Evolutionary conservation across 2,113 vertebrate species (phyloP).

Genomic region (Tyto alba): DNA sequence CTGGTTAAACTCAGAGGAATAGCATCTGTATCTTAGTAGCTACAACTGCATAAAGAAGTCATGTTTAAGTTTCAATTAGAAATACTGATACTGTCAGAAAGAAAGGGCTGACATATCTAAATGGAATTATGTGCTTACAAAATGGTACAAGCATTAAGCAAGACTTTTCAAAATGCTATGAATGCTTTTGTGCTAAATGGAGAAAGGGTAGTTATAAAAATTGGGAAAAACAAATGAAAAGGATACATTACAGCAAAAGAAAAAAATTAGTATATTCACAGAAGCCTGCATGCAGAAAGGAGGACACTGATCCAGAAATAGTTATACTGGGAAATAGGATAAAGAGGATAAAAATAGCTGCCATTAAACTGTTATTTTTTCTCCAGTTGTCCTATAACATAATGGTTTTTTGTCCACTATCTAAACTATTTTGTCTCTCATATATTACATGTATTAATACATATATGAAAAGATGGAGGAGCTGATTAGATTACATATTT

Average conservation of each 20-base stretch:
- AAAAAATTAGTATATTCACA: not conserved
- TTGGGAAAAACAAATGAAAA: not conserved
- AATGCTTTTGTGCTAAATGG: not conserved
- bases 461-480: not conserved
- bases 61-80: not conserved
- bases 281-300: slow-evolving; percentile 24
- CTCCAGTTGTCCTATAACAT: slow-evolving; percentile 16
- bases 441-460: not conserved
- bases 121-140: not conserved
- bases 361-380: slow-evolving; percentile 46
- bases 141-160: not conserved
- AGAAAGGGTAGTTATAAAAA: not conserved
- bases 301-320: slow-evolving; percentile 58
- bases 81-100: not conserved
- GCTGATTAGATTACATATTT: not conserved
- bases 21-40: not conserved
- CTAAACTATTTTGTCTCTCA: not conserved
- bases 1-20: not conserved
- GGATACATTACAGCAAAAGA: not conserved
- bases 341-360: slow-evolving; percentile 57
- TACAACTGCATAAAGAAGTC: not conserved
- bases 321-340: slow-evolving; percentile 59
- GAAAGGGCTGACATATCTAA: not conserved
- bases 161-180: not conserved
- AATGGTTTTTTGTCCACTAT: not conserved